Evolutionary conservation across 1,140 invertebrate genomes (phyloP), one percentile per base, ranked within the genome.

Genomic region (Cecropterus lyciades): DNA sequence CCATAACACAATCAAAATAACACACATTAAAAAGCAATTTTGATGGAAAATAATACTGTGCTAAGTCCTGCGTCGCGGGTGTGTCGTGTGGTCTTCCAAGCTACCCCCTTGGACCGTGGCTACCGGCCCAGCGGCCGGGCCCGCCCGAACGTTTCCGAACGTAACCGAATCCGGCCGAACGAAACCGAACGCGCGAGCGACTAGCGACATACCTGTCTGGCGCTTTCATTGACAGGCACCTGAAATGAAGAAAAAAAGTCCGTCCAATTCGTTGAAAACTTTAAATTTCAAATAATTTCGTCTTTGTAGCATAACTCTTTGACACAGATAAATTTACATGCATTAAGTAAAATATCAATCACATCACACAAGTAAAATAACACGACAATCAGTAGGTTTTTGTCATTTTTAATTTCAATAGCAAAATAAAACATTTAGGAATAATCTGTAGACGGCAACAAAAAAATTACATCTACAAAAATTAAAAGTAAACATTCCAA

Each of bases 191-290:
- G 87, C 85, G 87, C 79, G 83, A 85, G 73, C 81, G 85, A 87
- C 77, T 89, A 89, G 86, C 73, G 82, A 92, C 91, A 93, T 94
- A 94, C 94, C 93, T 94, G 92, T 94, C 94, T 89, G 93, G 94
- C 93, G 94, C 93, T 93, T 94, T 94, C 93, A 94, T 94, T 93
- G 94, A 94, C 94, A 94, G 93, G 93, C 93, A 94, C 94, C 94
- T 94, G 94, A 93, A 94, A 94, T 93, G 93, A 94, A 93, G 91
- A 93, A 93, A 93, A 90, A 93, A 93, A 89, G 33, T 91, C 92
- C 85, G 91, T 92, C 92, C 92, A 93, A 92, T 92, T 93, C 91
- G 89, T 91, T 93, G 88, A 90, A 92, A 84, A 90, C 81, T 85
- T 84, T 78, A 88, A 90, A 85, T 83, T 85, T 87, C 70, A 71